Evolutionary conservation across 2,113 vertebrate genomes (phyloP).

Genomic region (Xyrauchen texanus): DNA sequence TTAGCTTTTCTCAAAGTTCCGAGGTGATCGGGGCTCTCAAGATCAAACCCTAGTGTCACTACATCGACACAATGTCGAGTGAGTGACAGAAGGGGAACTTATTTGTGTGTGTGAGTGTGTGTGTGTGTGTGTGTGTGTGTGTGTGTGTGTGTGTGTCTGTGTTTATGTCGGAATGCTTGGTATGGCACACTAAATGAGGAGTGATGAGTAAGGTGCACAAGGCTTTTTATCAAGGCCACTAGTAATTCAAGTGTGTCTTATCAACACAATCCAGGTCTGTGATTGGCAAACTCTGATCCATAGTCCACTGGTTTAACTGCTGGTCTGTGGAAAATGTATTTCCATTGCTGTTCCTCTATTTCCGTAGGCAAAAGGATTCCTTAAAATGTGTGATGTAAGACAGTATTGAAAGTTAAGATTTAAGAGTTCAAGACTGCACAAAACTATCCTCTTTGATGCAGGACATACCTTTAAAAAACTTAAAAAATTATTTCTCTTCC

Average conservation of each 20-base stretch:
- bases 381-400: slow-evolving; percentile 40
- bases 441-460: slow-evolving; percentile 24
- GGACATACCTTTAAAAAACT: neutral
- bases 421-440: slow-evolving; percentile 22
- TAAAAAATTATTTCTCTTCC: too few relatives aligned
- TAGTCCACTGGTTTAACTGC: slow-evolving; percentile 35
- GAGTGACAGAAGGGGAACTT: too few relatives aligned
- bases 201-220: slow-evolving; percentile 40
- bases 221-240: slow-evolving; percentile 52
- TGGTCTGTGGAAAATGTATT: slow-evolving; percentile 43
- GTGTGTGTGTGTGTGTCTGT: too few relatives aligned
- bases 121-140: too few relatives aligned
- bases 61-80: too few relatives aligned
- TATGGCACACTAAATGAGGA: slow-evolving; percentile 43
- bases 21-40: too few relatives aligned
- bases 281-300: slow-evolving; percentile 55
- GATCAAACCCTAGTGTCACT: too few relatives aligned
- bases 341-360: slow-evolving; percentile 16
- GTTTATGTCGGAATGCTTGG: slow-evolving; percentile 1
- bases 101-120: too few relatives aligned
- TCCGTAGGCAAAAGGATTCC: slow-evolving; percentile 35
- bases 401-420: slow-evolving; percentile 36
- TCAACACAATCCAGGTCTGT: slow-evolving; percentile 44
- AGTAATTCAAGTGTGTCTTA: slow-evolving; percentile 40
- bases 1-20: too few relatives aligned